Evolutionary conservation across 2,797 vertebrate species (phyloP), one percentile per base, ranked within the genome.

Genomic region (Erethizon dorsatum): DNA sequence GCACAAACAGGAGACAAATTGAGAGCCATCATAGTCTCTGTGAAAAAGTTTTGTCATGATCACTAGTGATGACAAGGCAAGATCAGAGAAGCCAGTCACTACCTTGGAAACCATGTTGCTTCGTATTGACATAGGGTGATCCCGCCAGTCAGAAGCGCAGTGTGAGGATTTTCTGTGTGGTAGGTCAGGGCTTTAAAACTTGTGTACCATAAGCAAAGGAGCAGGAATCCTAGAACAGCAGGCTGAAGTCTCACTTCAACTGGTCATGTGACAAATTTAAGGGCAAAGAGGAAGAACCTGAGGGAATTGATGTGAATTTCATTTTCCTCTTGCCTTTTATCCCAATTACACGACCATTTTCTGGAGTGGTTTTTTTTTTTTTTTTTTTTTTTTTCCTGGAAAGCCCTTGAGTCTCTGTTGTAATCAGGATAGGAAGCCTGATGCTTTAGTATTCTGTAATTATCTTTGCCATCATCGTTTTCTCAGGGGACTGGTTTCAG

Each of bases 391-490:
- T 67, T 92, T 77, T 85, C 31, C 24, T 8, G 67, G 77, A 83
- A 90, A 87, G 75, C 22, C 50, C 90, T 22, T 1, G 4, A 37
- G 56, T 95, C 31, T 52, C 88, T 89, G 90, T 65, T 80, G n/a
- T 57, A 54, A 94, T 63, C 61, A 83, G 73, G 50, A 63, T 73
- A 91, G 78, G 89, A 94, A 88, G 17, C 31, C 57, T 59, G 69
- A 85, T 94, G 89, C 71, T 91, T 91, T 65, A 94, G 65, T 83
- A 61, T 91, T 82, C 90, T 67, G 90, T 95, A 95, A 95, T 97
- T 92, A 79, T 93, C 65, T 95, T 97, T 94, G 54, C 95, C 65
- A 77, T 94, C 78, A 91, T 37, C 24, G 1, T 88, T 91, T 95
- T 92, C 91, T 73, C 87, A 8, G 45, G 71, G 61, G 73, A 88